phyloP scores from a whole-genome alignment of 2,113 vertebrate species.

The Formicarius rufipectus region DNA sequence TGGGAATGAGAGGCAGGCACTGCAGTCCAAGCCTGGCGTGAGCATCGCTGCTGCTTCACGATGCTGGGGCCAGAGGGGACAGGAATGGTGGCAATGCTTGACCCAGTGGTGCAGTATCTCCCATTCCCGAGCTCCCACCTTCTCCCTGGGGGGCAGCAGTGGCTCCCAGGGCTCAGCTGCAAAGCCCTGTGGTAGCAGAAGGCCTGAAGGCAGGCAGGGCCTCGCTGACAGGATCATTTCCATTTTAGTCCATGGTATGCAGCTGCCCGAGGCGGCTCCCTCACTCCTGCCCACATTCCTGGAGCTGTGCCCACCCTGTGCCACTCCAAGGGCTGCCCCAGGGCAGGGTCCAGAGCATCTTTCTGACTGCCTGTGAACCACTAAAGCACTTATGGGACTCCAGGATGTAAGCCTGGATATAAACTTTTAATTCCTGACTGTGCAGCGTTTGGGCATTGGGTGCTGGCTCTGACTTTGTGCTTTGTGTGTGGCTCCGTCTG shows the following conservation, averaged over 20 bases:
- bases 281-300: background rate
- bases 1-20: background rate
- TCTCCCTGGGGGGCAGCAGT: accelerated
- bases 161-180: background rate
- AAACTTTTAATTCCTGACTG: background rate
- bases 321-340: accelerated
- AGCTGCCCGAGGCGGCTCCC: background rate
- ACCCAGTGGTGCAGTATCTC: background rate
- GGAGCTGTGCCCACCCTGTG: background rate
- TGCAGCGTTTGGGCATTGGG: accelerated
- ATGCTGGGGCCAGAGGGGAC: background rate
- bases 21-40: background rate
- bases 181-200: accelerated
- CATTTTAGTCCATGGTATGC: slow-evolving; percentile 16
- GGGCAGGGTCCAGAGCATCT: background rate
- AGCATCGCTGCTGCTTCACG: background rate
- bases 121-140: background rate
- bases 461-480: accelerated
- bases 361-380: background rate
- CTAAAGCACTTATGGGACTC: background rate
- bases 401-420: background rate
- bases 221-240: background rate
- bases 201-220: background rate
- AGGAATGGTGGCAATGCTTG: background rate
- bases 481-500: accelerated